Evolutionary conservation across 2,888 invertebrate genomes (phyloP), one percentile per base, ranked within the genome.

Genomic region (Bombyx huttoni): DNA sequence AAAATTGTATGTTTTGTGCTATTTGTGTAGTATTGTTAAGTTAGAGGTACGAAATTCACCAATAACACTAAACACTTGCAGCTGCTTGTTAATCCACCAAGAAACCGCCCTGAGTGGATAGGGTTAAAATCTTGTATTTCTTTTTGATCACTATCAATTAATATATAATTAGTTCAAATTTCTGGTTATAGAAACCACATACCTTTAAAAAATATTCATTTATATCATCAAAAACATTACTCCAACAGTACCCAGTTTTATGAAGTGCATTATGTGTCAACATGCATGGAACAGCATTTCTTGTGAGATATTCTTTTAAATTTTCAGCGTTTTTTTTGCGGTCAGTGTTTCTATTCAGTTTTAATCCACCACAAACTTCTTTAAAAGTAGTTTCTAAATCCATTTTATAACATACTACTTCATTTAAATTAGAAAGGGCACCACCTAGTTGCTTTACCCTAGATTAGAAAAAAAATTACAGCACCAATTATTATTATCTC

Each of bases 191-290:
- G 10, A 49, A 14, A 13, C 8, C 10, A 9, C 40, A 46, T 10
- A 84, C 89, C 80, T 85, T 86, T n/a, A 89, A 59, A 49, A 84
- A 69, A 64, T 74, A 81, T 49, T 84, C 83, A 68, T 81, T 74
- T 24, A 87, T 73, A 55, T 79, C 75, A 53, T 78, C 75, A 64
- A 88, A 87, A 13, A 89, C 59, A 60, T 76, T 65, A 67, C 81
- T 81, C 89, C 89, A 90, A 9, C 74, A 72, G 58, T 79, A 78
- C 7, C 82, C 81, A 34, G 61, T 68, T 51, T 73, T 80, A 51
- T 66, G 78, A 13, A 70, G 53, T 10, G 83, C 77, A 60, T 87
- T 84, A 52, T 76, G 74, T 50, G 78, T 74, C 34, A 89, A 64
- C 46, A 85, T 58, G 6, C 75, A 59, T 46, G 87, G 78, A 7